Evolutionary conservation across 2,888 invertebrate genomes (phyloP), one percentile per base, ranked within the genome.

Genomic region (Strigamia maritima): DNA sequence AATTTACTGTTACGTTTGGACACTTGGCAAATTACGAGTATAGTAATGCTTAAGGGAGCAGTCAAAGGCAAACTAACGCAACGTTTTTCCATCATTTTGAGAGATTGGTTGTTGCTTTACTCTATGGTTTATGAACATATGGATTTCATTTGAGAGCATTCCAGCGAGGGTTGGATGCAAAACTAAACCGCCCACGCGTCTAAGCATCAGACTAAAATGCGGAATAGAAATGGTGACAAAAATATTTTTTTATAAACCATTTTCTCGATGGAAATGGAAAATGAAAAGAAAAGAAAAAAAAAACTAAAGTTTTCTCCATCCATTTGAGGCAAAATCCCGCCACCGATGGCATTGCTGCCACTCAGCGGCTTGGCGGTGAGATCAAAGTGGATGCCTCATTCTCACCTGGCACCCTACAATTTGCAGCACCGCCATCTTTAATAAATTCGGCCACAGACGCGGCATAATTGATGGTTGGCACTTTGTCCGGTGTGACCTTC

Each of bases 391-490:
- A 38, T 44, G 77, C 77, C 77, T 77, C 77, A 77, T 77, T 77
- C 77, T 77, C 77, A 77, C 77, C 77, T 77, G 77, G 40, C 77
- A 77, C 40, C 77, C 77, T 77, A 22, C 77, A 77, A 77, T 77
- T 77, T 77, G 28, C 40, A 77, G 40, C 44, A 54, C 40, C 77
- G 77, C 77, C 77, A 77, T 77, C 77, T 77, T 77, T 77, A 77
- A 77, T 77, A 77, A 77, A 77, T 77, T 77, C 49, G 77, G 77
- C 77, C 77, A 40, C 77, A 49, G 77, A 40, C 77, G 49, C 49
- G 44, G 28, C 49, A 14, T 77, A 77, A 77, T 77, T 77, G 77
- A 77, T 77, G 77, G 77, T 77, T 77, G 38, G 77, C 49, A 75
- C 40, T 75, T 75, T 75, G 75, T 75, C 75, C 75, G 40, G 38